Percentiles rank a stretch among this genome's conserved stretches.
Evolutionary conservation across 2,888 invertebrate species (phyloP).

Genomic region (Stenodema calcarata): DNA sequence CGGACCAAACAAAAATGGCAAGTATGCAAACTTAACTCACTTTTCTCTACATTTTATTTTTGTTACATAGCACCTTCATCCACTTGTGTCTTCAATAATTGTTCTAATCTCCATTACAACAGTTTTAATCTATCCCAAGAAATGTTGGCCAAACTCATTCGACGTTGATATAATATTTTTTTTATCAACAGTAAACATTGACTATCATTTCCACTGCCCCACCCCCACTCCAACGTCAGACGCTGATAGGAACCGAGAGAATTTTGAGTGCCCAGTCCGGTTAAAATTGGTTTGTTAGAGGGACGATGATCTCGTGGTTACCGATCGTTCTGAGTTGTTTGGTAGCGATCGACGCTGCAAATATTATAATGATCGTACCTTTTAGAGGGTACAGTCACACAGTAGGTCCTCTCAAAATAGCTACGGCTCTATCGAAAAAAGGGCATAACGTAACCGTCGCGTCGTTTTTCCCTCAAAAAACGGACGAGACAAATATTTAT

Average conservation of each 20-base stretch:
- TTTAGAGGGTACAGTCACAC: constrained; percentile 76
- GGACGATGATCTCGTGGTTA: neutral
- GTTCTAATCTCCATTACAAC: too few relatives aligned
- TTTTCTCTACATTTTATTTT: too few relatives aligned
- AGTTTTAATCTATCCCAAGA: too few relatives aligned
- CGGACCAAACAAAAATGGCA: too few relatives aligned
- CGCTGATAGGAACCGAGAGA: neutral
- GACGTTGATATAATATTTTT: too few relatives aligned
- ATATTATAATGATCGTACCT: constrained; percentile 71
- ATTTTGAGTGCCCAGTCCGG: neutral
- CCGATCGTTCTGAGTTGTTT: neutral
- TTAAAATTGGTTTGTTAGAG: neutral
- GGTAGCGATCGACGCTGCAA: neutral
- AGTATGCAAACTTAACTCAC: too few relatives aligned
- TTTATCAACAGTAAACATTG: neutral
- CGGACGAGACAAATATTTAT: neutral
- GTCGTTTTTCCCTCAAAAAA: constrained; percentile 61
- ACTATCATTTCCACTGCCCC: neutral
- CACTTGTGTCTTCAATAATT: too few relatives aligned
- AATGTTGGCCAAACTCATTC: too few relatives aligned
- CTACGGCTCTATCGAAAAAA: constrained; percentile 67
- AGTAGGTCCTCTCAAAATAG: constrained; percentile 68
- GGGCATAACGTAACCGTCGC: constrained; percentile 74
- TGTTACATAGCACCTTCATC: too few relatives aligned
- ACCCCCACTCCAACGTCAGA: neutral